A percentile compares a stretch with the other conserved stretches of the same genome.
These are phyloP conservation scores for Guaruba guarouba DNA, from an alignment of 2,113 vertebrate genomes.

Conservation along the genomic window DNA sequence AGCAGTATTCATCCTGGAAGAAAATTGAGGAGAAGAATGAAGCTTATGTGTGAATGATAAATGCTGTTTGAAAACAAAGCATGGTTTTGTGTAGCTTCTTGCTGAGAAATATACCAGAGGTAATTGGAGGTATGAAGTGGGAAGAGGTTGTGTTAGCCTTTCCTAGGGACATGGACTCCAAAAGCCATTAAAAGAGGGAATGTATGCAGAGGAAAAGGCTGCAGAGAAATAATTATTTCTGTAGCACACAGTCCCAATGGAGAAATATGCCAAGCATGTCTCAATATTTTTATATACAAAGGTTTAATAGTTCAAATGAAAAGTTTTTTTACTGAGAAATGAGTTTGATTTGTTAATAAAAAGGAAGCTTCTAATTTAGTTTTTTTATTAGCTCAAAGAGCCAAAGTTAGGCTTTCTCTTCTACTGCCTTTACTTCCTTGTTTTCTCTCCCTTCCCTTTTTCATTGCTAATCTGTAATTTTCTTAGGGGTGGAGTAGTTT, in stretches of 20 bases:
- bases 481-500: neutral
- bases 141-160: neutral
- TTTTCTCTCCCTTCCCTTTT: neutral
- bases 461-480: neutral
- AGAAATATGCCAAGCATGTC: neutral
- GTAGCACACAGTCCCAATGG: neutral
- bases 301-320: neutral
- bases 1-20: neutral
- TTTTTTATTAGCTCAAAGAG: neutral
- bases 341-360: constrained; percentile 1
- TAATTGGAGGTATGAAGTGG: neutral
- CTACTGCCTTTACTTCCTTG: neutral
- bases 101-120: neutral
- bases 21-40: neutral
- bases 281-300: neutral
- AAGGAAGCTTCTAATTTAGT: neutral
- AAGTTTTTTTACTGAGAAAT: constrained; percentile 5
- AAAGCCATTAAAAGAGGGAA: neutral
- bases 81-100: neutral
- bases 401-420: neutral
- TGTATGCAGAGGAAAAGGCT: neutral
- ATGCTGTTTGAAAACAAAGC: neutral
- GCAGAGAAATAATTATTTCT: neutral
- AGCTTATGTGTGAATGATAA: neutral
- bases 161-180: neutral